These are phyloP conservation scores for Phlogophora meticulosa DNA, from an alignment of 2,888 invertebrate species.

Conservation along the genomic window DNA sequence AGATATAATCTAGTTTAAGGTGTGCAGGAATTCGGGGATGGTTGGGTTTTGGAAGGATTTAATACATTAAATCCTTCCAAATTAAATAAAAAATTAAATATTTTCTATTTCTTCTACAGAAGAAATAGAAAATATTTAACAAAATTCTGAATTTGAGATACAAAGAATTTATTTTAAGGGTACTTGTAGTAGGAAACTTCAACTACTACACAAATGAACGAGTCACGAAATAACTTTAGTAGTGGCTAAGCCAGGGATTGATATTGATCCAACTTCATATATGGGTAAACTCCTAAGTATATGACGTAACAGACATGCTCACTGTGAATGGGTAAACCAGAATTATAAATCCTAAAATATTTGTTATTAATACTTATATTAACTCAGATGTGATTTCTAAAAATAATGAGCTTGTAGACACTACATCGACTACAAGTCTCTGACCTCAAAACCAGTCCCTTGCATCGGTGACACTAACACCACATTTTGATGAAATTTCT, in stretches of 20 bases:
- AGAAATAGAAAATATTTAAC: no score
- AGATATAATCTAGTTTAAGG: conserved; percentile 52
- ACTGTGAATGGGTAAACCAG: no score
- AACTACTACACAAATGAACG: not conserved
- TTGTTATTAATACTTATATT: no score
- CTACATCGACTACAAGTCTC: not conserved
- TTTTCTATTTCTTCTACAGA: no score
- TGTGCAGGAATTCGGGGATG: conserved; percentile 37
- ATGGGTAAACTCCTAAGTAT: not conserved
- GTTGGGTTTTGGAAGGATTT: conserved; percentile 17
- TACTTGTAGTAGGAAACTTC: rapidly evolving
- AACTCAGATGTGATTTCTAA: no score
- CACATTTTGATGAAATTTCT: conserved; percentile 42
- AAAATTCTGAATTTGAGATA: no score
- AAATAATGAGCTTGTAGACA: not conserved
- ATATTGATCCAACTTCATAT: not conserved
- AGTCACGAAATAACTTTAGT: not conserved
- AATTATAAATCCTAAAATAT: no score
- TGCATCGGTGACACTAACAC: conserved; percentile 26
- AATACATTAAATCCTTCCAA: no score
- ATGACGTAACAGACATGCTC: no score
- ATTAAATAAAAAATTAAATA: no score
- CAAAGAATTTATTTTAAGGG: no score
- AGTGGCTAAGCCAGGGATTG: not conserved
- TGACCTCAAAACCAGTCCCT: conserved; percentile 28